Percentiles rank a stretch among this genome's conserved stretches.
Evolutionary conservation across 2,113 vertebrate genomes (phyloP).

Genomic region (Castor canadensis): DNA sequence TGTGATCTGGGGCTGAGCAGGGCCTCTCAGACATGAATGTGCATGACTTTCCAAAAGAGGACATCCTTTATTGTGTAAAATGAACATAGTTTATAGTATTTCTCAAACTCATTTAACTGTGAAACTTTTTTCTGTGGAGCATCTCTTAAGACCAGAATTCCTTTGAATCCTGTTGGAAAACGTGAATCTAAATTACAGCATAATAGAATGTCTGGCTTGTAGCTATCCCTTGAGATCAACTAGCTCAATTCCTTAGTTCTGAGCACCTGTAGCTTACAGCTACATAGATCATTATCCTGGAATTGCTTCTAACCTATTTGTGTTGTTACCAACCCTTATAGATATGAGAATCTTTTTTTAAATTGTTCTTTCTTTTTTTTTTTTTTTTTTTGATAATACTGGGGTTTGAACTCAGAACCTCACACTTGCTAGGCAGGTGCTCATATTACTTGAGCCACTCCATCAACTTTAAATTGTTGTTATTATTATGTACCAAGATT

Average conservation of each 20-base stretch:
- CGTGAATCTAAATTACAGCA: constrained; percentile 15
- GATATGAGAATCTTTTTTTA: not conserved
- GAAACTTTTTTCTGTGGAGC: not conserved
- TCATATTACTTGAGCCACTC: too few relatives aligned
- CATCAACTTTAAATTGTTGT: too few relatives aligned
- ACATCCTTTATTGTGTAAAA: not conserved
- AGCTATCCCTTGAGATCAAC: not conserved
- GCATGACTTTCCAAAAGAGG: not conserved
- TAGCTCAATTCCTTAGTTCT: not conserved
- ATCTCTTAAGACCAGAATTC: not conserved
- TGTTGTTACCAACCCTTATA: not conserved
- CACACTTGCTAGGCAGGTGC: too few relatives aligned
- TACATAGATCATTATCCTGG: constrained; percentile 21
- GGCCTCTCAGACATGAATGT: not conserved
- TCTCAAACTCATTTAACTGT: not conserved
- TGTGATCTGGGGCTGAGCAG: not conserved
- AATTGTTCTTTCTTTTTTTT: not conserved
- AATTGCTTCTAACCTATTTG: not conserved
- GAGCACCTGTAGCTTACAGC: not conserved
- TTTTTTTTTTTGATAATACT: too few relatives aligned
- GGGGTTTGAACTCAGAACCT: too few relatives aligned
- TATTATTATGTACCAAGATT: not conserved
- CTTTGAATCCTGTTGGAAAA: constrained; percentile 19
- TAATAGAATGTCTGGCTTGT: not conserved
- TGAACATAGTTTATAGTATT: not conserved